These are phyloP conservation scores for Chamaea fasciata DNA, from an alignment of 2,113 vertebrate species.

Conservation along the genomic window DNA sequence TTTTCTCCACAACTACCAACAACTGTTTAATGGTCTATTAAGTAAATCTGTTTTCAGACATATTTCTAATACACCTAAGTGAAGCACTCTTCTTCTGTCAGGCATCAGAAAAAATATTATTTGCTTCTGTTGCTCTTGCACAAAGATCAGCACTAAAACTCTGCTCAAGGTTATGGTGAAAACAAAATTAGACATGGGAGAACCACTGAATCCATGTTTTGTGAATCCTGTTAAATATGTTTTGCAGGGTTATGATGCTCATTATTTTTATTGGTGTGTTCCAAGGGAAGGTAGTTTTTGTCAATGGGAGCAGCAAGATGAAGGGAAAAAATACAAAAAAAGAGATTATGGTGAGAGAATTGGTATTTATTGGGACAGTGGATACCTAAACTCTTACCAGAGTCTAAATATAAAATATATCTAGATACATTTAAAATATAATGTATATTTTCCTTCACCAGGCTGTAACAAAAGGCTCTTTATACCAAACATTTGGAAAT, in stretches of 20 bases:
- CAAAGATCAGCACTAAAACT: neutral
- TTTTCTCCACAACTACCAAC: neutral
- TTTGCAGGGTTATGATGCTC: neutral
- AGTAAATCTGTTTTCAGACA: neutral
- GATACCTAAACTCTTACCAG: neutral
- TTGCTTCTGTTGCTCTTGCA: neutral
- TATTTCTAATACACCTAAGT: neutral
- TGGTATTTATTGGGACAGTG: neutral
- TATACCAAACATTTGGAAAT: fast-evolving
- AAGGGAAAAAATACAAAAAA: neutral
- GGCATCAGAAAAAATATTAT: neutral
- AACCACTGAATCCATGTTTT: neutral
- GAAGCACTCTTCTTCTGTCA: neutral
- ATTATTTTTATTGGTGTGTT: neutral
- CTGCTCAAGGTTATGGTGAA: neutral
- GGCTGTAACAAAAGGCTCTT: neutral
- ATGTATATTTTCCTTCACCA: neutral
- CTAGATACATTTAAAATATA: neutral
- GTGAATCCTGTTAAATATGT: neutral
- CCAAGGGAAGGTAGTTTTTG: neutral
- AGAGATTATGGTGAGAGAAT: neutral
- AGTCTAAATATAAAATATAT: neutral
- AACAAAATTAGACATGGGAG: neutral
- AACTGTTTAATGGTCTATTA: neutral
- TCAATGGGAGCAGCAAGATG: neutral